Base-by-base conservation (phyloP, 2,113 vertebrate genomes). In the Ictalurus punctatus region DNA sequence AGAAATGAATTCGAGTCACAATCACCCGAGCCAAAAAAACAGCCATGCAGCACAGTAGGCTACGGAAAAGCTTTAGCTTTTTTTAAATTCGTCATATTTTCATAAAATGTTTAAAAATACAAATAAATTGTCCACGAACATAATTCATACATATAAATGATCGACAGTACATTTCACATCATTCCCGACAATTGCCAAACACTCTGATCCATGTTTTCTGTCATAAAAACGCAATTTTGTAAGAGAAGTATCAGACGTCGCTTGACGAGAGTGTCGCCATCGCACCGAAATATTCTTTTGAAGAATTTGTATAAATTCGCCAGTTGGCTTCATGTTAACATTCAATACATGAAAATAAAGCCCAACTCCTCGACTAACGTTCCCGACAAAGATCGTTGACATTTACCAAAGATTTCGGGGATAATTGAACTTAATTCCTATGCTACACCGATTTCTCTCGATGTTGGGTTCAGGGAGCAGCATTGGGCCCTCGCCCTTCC, bases 31-130 rank as follows among this genome's bases (percentile, higher is more conserved):
- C 93, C 94, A 94, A 93, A 94, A 95, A 95, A 95, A 30, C 94
- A 93, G 94, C 93, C 94, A 91, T 91, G 95, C 94, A 93, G 94
- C 94, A 90, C 93, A 87, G 93, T 92, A 93, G 94, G 94, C 84
- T 89, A 67, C 74, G 61, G 84, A 89, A 59, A 48, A 81, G 74
- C 61, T 1, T 54, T 59, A 2, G 67, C 84, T 44, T 44, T 44
- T 44, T 44, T 44, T 44, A 44, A 96, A 96, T 96, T 97, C 96
- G 96, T 97, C 97, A 97, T 97, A 95, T 98, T 98, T 98, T 98
- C 97, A 98, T 97, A 98, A 98, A 98, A 97, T 97, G 96, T 93
- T 96, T 97, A 97, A 97, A 98, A 98, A 98, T 98, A 97, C 89
- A 93, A 95, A 94, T 95, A 95, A 96, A 93, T 94, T 95, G 82